Conservation (phyloP, 2,113 vertebrate species). For the Sebastes schlegelii region DNA sequence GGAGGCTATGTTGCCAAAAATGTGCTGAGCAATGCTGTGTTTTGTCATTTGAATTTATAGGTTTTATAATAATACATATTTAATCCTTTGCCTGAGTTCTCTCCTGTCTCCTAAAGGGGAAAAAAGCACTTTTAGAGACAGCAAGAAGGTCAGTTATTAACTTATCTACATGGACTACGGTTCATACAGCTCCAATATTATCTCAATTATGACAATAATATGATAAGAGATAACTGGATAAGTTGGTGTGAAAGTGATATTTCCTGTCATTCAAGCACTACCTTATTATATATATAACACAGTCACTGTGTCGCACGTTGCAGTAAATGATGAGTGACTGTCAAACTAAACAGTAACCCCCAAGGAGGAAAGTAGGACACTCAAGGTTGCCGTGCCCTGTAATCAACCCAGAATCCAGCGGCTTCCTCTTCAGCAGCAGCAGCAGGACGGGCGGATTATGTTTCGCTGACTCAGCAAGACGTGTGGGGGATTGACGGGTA, state of each 20-base stretch:
- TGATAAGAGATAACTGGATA: not conserved
- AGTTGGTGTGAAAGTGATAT: not conserved
- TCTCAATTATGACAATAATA: not conserved
- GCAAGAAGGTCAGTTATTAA: not conserved
- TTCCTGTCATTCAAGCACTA: not conserved
- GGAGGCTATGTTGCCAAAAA: not conserved
- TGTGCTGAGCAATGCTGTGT: not conserved
- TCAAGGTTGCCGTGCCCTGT: conserved; percentile 45
- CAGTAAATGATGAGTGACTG: not conserved
- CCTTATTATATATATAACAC: not conserved
- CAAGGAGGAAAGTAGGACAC: not conserved
- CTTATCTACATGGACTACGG: not conserved
- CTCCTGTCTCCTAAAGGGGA: not conserved
- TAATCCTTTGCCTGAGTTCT: not conserved
- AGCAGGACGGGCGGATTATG: conserved; percentile 47
- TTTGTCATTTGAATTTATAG: not conserved
- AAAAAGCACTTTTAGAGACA: not conserved
- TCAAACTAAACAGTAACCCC: not conserved
- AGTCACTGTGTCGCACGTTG: not conserved
- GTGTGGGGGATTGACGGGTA: not conserved
- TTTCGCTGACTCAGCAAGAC: conserved; percentile 65
- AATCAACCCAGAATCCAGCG: conserved; percentile 38
- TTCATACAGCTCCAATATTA: not conserved
- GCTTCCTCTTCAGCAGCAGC: conserved; percentile 20
- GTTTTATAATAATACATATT: not conserved